phyloP scores from a whole-genome alignment of 2,888 invertebrate genomes.

The Scrobipalpa atriplicella region DNA sequence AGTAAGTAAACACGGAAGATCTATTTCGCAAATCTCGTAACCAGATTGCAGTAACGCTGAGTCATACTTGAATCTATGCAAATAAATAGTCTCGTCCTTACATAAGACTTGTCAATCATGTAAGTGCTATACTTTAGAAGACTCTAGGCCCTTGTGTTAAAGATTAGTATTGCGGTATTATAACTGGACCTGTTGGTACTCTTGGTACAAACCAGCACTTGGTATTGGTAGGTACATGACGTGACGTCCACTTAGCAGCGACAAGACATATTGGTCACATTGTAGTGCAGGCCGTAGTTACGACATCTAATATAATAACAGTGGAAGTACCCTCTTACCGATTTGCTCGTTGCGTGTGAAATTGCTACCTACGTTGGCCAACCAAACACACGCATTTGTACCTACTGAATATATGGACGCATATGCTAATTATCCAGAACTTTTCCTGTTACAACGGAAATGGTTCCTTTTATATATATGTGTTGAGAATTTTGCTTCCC shows the following conservation, averaged over 20 bases:
- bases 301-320: conserved; percentile 40
- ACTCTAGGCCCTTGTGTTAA: not conserved
- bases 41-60: not conserved
- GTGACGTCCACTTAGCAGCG: not conserved
- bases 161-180: not conserved
- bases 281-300: conserved; percentile 34
- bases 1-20: not conserved
- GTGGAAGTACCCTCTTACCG: conserved; percentile 37
- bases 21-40: conserved; percentile 4
- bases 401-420: conserved; percentile 5
- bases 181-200: no score
- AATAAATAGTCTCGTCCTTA: conserved; percentile 10
- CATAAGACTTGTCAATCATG: not conserved
- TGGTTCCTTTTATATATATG: not conserved
- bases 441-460: conserved; percentile 17
- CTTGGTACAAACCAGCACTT: not conserved
- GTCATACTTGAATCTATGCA: conserved; percentile 15
- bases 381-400: conserved; percentile 21
- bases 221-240: not conserved
- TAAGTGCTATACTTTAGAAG: not conserved
- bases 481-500: conserved; percentile 2
- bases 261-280: conserved; percentile 8
- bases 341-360: conserved; percentile 37
- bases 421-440: not conserved
- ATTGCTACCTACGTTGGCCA: conserved; percentile 24